Evolutionary conservation across 2,797 vertebrate genomes (phyloP).

Genomic region (Helostoma temminkii): DNA sequence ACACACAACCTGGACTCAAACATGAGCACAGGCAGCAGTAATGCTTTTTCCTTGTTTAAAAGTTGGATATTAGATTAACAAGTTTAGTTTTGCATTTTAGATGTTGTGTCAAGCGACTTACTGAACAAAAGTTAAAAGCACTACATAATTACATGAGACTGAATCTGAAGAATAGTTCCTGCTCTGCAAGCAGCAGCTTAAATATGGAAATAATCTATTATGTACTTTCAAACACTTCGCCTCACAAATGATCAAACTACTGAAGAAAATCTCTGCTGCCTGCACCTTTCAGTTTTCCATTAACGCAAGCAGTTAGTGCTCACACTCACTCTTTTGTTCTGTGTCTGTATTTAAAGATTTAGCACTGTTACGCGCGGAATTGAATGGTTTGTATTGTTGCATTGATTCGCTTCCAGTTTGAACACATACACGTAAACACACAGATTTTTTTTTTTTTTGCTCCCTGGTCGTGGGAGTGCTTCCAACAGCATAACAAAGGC

Average conservation of each 20-base stretch:
- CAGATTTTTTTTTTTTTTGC: slow-evolving; percentile 4
- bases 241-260: slow-evolving; percentile 7
- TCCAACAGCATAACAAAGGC: slow-evolving; percentile 51
- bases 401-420: slow-evolving; percentile 20
- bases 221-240: slow-evolving; percentile 1
- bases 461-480: slow-evolving; percentile 20
- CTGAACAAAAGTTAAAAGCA: background rate
- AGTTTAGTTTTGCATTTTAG: background rate
- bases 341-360: slow-evolving; percentile 20
- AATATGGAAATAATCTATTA: slow-evolving; percentile 11
- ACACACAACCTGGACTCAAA: slow-evolving; percentile 1
- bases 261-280: background rate
- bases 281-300: slow-evolving; percentile 14
- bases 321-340: slow-evolving; percentile 20
- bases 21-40: background rate
- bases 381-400: slow-evolving; percentile 38
- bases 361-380: slow-evolving; percentile 14
- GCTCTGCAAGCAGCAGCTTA: background rate
- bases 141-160: background rate
- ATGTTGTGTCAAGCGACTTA: background rate
- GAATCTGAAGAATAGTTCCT: slow-evolving; percentile 3
- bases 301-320: background rate
- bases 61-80: background rate
- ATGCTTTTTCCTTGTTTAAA: background rate
- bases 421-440: background rate